A percentile compares a stretch with the other conserved stretches of the same genome.
These are phyloP conservation scores for Sebastes oblongus DNA, from an alignment of 2,797 vertebrate species.

Conservation along the genomic window DNA sequence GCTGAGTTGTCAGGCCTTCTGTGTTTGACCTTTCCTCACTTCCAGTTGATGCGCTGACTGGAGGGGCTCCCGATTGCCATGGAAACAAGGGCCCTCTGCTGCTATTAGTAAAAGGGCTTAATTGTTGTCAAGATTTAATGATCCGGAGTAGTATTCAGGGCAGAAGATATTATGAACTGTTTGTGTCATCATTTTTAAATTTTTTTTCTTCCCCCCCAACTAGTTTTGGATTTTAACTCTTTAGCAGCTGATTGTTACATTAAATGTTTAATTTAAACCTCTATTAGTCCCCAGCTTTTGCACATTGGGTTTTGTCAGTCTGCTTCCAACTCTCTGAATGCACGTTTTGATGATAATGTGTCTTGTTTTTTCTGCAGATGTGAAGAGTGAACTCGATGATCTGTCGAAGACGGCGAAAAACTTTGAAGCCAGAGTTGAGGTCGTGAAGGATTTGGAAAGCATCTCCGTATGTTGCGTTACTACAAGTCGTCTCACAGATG, in stretches of 20 bases:
- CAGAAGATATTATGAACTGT: constrained; percentile 98
- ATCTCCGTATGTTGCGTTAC: constrained; percentile 82
- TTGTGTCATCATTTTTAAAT: constrained; percentile 90
- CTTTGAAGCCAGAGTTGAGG: constrained; percentile 90
- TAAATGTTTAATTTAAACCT: constrained; percentile 23
- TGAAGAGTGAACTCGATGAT: constrained; percentile 88
- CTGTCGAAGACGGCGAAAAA: constrained; percentile 90
- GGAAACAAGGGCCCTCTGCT: constrained; percentile 93
- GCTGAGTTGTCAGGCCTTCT: constrained; percentile 96
- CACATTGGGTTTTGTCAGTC: not conserved
- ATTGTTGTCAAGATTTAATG: constrained; percentile 99
- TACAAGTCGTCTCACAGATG: not conserved
- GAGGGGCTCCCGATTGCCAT: constrained; percentile 96
- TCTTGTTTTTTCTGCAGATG: constrained; percentile 80
- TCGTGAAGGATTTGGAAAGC: constrained; percentile 88
- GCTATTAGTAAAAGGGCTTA: constrained; percentile 95
- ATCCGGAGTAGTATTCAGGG: constrained; percentile 96
- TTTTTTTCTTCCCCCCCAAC: constrained; percentile 58
- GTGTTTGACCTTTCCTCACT: constrained; percentile 97
- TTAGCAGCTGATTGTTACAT: constrained; percentile 28
- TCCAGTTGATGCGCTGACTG: constrained; percentile 91
- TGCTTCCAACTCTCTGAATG: not conserved
- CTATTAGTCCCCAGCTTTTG: not conserved
- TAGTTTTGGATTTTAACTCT: constrained; percentile 84
- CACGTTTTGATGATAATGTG: constrained; percentile 13